These are phyloP conservation scores for Meles meles DNA, from an alignment of 2,113 vertebrate species.

Conservation along the genomic window DNA sequence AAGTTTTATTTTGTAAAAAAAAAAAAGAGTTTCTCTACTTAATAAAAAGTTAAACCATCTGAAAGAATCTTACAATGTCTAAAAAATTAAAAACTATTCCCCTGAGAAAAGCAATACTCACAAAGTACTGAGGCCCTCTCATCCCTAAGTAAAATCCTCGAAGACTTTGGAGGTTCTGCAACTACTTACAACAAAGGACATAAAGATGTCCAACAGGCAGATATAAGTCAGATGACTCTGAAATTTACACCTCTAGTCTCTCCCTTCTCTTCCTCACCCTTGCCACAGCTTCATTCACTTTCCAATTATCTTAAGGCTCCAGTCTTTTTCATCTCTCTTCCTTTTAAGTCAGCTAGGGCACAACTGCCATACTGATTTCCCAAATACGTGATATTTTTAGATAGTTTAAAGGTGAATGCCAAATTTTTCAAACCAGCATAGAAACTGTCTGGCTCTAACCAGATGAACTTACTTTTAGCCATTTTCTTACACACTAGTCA, in stretches of 20 bases:
- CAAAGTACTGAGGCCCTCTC: background rate
- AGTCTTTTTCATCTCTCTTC: background rate
- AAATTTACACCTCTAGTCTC: background rate
- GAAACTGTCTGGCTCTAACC: background rate
- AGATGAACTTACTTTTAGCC: background rate
- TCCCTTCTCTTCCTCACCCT: background rate
- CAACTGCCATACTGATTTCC: background rate
- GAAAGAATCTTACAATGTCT: background rate
- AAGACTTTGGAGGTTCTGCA: background rate
- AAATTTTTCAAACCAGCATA: background rate
- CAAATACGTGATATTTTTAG: background rate
- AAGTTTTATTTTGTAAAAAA: constrained; percentile 31
- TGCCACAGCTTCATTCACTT: background rate
- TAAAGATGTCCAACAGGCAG: background rate
- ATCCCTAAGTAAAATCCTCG: background rate
- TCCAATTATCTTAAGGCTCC: background rate
- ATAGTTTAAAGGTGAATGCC: background rate
- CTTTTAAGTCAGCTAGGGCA: background rate
- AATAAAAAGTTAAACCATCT: background rate
- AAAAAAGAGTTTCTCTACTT: background rate
- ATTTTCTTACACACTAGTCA: background rate
- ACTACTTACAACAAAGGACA: background rate
- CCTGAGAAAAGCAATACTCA: background rate
- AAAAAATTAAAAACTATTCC: background rate
- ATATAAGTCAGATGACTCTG: background rate